A percentile compares a stretch with the other conserved stretches of the same genome.
These are phyloP conservation scores for Listronotus bonariensis DNA, from an alignment of 1,140 invertebrate genomes.

Conservation along the genomic window DNA sequence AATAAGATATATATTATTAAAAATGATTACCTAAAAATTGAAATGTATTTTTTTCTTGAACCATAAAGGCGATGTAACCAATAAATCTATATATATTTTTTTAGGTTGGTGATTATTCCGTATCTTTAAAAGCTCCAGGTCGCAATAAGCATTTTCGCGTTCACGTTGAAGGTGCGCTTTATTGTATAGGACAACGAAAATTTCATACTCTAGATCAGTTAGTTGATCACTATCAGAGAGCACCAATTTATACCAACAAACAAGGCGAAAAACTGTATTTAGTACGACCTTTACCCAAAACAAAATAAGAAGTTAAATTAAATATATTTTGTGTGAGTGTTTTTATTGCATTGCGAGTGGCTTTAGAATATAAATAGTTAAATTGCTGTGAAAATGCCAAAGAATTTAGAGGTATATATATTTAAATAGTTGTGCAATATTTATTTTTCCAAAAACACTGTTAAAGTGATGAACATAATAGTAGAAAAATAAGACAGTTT, in stretches of 20 bases:
- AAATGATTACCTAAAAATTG: too few relatives aligned
- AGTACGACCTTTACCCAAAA: slow-evolving; percentile 82
- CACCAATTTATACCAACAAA: slow-evolving; percentile 97
- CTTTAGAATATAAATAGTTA: slow-evolving; percentile 19
- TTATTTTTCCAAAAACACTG: too few relatives aligned
- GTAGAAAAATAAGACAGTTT: too few relatives aligned
- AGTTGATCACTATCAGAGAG: slow-evolving; percentile 97
- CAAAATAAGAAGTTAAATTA: slow-evolving; percentile 46
- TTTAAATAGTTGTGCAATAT: too few relatives aligned
- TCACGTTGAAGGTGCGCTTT: slow-evolving; percentile 90
- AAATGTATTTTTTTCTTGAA: too few relatives aligned
- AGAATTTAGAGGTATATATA: background rate
- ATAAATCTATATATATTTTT: slow-evolving; percentile 44
- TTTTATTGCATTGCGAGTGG: slow-evolving; percentile 29
- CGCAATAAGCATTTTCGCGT: slow-evolving; percentile 99
- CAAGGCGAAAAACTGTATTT: slow-evolving; percentile 92
- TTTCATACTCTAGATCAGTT: slow-evolving; percentile 95
- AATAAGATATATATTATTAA: too few relatives aligned
- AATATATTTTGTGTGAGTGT: slow-evolving; percentile 38
- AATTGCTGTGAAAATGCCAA: slow-evolving; percentile 15
- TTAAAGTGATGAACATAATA: too few relatives aligned
- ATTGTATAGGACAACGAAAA: slow-evolving; percentile 97
- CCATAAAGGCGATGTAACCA: too few relatives aligned
- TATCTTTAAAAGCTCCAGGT: slow-evolving; percentile 95
- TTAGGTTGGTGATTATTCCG: slow-evolving; percentile 97